These are phyloP conservation scores for Aromia moschata DNA, from an alignment of 2,888 invertebrate species.

Conservation along the genomic window DNA sequence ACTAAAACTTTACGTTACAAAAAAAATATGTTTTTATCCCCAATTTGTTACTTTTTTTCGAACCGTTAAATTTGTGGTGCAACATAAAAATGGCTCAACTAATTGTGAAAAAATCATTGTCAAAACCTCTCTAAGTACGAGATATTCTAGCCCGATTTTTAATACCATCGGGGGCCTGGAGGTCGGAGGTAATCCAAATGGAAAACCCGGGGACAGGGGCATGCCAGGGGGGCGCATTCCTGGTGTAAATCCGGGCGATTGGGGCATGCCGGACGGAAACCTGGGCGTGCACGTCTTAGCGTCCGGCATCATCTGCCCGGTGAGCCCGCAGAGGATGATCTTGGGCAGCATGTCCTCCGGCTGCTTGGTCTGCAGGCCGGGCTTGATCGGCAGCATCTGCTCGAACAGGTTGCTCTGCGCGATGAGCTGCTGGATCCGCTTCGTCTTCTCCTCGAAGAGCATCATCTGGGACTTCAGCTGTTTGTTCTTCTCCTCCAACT, in stretches of 20 bases:
- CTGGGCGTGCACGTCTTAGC: slow-evolving; percentile 40
- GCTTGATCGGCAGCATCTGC: slow-evolving; percentile 52
- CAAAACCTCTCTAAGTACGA: too few species aligned
- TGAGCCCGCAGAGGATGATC: slow-evolving; percentile 66
- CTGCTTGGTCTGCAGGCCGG: slow-evolving; percentile 43
- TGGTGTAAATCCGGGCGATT: neutral
- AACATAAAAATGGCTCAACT: too few species aligned
- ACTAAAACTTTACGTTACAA: too few species aligned
- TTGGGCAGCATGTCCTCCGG: slow-evolving; percentile 63
- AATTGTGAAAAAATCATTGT: too few species aligned
- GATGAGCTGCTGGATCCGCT: slow-evolving; percentile 65
- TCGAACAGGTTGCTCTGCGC: slow-evolving; percentile 60
- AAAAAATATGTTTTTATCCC: too few species aligned
- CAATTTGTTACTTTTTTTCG: too few species aligned
- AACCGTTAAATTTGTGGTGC: too few species aligned
- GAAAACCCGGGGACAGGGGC: neutral
- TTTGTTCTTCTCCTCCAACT: slow-evolving; percentile 68
- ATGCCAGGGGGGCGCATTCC: neutral
- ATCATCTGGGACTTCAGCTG: slow-evolving; percentile 69
- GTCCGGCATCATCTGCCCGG: slow-evolving; percentile 65
- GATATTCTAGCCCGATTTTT: too few species aligned
- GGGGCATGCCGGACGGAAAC: slow-evolving; percentile 9
- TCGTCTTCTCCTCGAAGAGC: slow-evolving; percentile 70
- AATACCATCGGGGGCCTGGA: neutral
- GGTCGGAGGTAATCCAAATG: neutral